Evolutionary conservation across 2,888 invertebrate species (phyloP).

Genomic region (Clostera curtula): DNA sequence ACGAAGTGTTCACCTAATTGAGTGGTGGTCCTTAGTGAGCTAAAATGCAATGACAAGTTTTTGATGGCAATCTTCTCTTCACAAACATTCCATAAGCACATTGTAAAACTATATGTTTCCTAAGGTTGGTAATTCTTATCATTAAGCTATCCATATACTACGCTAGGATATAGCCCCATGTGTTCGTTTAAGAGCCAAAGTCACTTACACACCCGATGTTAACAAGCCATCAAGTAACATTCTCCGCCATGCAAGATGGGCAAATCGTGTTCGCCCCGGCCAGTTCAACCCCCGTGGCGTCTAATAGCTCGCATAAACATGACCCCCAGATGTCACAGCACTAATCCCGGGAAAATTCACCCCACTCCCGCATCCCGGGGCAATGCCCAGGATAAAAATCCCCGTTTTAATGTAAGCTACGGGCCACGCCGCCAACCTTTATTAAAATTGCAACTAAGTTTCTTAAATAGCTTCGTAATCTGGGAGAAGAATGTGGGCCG

Average conservation of each 20-base stretch:
- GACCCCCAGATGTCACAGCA: slow-evolving; percentile 8
- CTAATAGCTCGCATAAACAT: slow-evolving; percentile 1
- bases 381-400: slow-evolving; percentile 3
- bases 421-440: slow-evolving; percentile 1
- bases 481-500: slow-evolving; percentile 1
- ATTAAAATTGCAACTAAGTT: slow-evolving; percentile 9
- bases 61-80: too few relatives aligned
- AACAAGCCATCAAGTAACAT: too few relatives aligned
- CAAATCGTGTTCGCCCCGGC: slow-evolving; percentile 7
- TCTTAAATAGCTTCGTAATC: slow-evolving; percentile 5
- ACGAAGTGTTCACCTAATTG: too few relatives aligned
- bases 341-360: slow-evolving; percentile 11
- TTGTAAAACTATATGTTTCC: too few relatives aligned
- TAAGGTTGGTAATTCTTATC: too few relatives aligned
- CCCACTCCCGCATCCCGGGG: not conserved
- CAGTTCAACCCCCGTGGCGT: too few relatives aligned
- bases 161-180: too few relatives aligned
- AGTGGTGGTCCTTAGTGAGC: too few relatives aligned
- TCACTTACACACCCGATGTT: not conserved
- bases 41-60: too few relatives aligned
- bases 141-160: too few relatives aligned
- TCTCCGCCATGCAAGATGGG: slow-evolving; percentile 6
- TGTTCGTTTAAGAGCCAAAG: not conserved
- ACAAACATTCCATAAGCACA: too few relatives aligned
- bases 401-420: slow-evolving; percentile 2